Evolutionary conservation across 23 tunicate genomes (phyloP), one percentile per base, ranked within the genome.

Genomic region (Phallusia fumigata): DNA sequence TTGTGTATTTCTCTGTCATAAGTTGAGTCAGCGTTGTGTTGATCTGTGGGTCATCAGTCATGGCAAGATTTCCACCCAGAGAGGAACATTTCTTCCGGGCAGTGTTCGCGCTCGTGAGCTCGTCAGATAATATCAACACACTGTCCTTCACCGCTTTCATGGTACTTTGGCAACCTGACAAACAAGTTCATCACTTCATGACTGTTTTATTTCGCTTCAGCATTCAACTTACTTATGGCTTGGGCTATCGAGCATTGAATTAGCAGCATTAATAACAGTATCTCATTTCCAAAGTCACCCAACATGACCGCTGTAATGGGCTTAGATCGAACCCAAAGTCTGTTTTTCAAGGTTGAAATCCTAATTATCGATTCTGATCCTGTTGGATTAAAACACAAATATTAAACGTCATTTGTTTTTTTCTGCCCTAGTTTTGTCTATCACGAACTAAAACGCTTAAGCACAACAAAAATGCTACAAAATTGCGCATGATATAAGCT

Each of bases 11-110:
- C 3, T 58, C 28, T 58, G 28, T 58, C 69, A 58, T 58, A 13
- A 58, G 28, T 24, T 58, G 28, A 58, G 28, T 22, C 15, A 58
- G 69, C 8, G 69, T 58, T 58, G 69, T 58, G 69, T 58, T 58
- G 28, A 58, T 13, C 69, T 58, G 69, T 24, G 69, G 69, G 69
- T 58, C 69, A 21, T 58, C 69, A 58, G 69, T 58, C 69, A 58
- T 58, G 8, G 28, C 69, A 58, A 58, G 69, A 58, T 58, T 58
- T 58, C 69, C 69, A 58, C 69, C 69, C 69, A 58, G 26, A 1
- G 13, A 58, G 3, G 28, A 22, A 58, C 69, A 58, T 58, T 58
- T 58, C 11, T 58, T 58, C 15, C 13, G 11, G 8, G 69, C 69
- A 58, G 11, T 58, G 15, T 58, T 58, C 16, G 16, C 16, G 13